phyloP scores from a whole-genome alignment of 1,140 invertebrate genomes.

The Eubasilissa regina region DNA sequence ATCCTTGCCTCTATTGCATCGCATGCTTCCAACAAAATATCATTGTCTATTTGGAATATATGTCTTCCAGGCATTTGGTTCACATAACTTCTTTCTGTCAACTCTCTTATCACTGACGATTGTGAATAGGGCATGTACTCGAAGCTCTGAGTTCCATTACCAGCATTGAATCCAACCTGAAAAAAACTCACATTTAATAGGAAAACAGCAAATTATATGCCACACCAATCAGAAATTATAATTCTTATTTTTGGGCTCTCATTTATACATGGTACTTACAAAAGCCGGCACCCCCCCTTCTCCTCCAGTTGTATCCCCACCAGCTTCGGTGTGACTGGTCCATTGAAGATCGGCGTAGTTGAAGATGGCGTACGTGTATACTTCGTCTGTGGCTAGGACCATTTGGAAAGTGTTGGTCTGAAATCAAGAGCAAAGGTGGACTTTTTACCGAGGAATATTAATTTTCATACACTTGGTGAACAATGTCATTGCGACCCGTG shows the following conservation, averaged over 20 bases:
- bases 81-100: slow-evolving; percentile 87
- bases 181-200: slow-evolving; percentile 43
- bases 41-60: slow-evolving; percentile 95
- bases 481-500: no score
- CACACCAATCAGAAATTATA: no score
- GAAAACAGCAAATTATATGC: no score
- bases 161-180: slow-evolving; percentile 95
- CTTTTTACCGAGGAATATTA: no score
- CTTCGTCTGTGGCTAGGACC: slow-evolving; percentile 93
- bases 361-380: slow-evolving; percentile 94
- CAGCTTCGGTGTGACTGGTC: slow-evolving; percentile 92
- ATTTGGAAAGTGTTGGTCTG: slow-evolving; percentile 97
- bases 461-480: no score
- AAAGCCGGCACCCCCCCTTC: slow-evolving; percentile 90
- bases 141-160: slow-evolving; percentile 92
- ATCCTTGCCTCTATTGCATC: slow-evolving; percentile 85
- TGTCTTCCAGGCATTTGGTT: slow-evolving; percentile 92
- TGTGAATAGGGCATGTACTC: slow-evolving; percentile 95
- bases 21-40: slow-evolving; percentile 92
- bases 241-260: no score
- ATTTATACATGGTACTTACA: slow-evolving; percentile 74
- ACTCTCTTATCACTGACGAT: slow-evolving; percentile 85
- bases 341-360: slow-evolving; percentile 93
- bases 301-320: slow-evolving; percentile 88
- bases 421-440: slow-evolving; percentile 49